Percentiles rank a stretch among this genome's conserved stretches.
Evolutionary conservation across 2,888 invertebrate genomes (phyloP).

Genomic region (Boloria selene): DNA sequence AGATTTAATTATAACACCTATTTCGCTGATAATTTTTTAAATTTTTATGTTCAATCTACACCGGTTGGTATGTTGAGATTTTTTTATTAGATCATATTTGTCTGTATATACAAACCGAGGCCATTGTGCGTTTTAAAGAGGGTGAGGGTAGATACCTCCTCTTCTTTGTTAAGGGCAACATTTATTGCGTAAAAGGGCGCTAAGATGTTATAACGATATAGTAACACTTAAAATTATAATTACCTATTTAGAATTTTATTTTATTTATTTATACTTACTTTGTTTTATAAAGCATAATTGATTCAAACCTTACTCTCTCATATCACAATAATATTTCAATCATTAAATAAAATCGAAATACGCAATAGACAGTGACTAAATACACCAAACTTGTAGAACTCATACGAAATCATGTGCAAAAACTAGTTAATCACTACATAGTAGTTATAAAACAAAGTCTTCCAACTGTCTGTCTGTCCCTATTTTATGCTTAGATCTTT

Average conservation of each 20-base stretch:
- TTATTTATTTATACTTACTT: no score
- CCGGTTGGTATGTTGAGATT: neutral
- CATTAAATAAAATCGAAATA: neutral
- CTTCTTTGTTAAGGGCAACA: neutral
- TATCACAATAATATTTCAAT: neutral
- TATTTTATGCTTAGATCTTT: no score
- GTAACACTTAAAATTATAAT: no score
- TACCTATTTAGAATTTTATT: no score
- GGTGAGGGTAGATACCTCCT: conserved; percentile 9
- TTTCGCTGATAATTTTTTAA: neutral
- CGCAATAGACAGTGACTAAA: neutral
- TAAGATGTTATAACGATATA: neutral
- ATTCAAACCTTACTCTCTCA: no score
- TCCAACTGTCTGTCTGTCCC: no score
- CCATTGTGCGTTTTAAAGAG: neutral
- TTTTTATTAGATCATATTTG: neutral
- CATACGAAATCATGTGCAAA: no score
- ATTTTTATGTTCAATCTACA: neutral
- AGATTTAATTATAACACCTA: neutral
- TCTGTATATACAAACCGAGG: neutral
- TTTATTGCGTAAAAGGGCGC: conserved; percentile 3
- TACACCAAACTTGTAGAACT: no score
- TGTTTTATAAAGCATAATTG: no score
- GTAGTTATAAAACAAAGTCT: no score
- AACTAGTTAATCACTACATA: no score